Percentiles rank a stretch among this genome's conserved stretches.
Evolutionary conservation across 2,113 vertebrate species (phyloP).

Genomic region (Ceyx margarethae): DNA sequence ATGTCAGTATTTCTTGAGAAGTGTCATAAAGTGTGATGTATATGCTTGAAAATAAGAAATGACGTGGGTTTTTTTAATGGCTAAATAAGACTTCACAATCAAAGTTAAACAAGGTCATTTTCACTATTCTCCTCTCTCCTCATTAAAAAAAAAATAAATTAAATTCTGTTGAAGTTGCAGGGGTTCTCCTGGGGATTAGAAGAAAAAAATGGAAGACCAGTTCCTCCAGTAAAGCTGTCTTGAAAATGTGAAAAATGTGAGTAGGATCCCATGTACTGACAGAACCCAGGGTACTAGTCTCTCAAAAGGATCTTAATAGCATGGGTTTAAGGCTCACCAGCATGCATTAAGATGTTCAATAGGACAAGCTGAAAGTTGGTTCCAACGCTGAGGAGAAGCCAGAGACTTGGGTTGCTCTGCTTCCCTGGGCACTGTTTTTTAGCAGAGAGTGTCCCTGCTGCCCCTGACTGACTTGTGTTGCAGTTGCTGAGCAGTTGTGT

Average conservation of each 20-base stretch:
- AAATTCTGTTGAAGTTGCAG: background rate
- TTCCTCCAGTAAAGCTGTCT: background rate
- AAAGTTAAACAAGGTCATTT: background rate
- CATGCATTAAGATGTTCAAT: background rate
- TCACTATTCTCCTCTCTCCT: background rate
- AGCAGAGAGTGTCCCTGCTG: background rate
- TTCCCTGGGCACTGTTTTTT: background rate
- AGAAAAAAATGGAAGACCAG: background rate
- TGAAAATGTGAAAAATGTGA: background rate
- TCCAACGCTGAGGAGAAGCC: background rate
- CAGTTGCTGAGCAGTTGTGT: background rate
- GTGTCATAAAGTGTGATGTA: background rate
- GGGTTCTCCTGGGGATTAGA: background rate
- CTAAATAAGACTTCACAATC: background rate
- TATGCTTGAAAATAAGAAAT: background rate
- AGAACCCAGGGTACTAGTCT: background rate
- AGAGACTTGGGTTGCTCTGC: background rate
- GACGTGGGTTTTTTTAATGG: background rate
- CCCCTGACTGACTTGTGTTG: background rate
- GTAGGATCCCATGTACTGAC: background rate
- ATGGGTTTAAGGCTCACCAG: background rate
- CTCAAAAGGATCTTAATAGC: no score
- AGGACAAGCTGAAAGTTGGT: background rate
- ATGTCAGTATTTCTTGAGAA: background rate
- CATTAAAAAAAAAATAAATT: background rate